A percentile compares a stretch with the other conserved stretches of the same genome.
Evolutionary conservation across 1,140 invertebrate species (phyloP).

Genomic region (Lordiphosa clarofinis): DNA sequence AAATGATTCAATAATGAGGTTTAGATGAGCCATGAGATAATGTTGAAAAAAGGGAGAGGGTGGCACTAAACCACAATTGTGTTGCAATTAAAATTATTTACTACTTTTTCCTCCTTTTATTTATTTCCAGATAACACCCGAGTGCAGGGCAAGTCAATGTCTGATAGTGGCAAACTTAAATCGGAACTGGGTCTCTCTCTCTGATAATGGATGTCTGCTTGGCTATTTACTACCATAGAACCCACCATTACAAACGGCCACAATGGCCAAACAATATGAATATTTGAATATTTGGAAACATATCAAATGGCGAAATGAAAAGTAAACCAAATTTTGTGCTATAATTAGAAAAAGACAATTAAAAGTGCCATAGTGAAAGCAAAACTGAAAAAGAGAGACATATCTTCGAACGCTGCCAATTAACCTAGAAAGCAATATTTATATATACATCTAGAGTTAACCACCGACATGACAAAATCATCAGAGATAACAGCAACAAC

Average conservation of each 20-base stretch:
- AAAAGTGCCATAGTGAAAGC: constrained; percentile 8
- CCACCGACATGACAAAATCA: constrained; percentile 74
- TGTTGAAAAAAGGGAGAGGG: too few relatives aligned
- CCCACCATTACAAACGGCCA: too few relatives aligned
- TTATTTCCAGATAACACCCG: constrained; percentile 57
- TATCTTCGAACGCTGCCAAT: not conserved
- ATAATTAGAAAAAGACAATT: constrained; percentile 3
- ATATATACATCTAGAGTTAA: constrained; percentile 19
- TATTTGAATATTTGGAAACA: constrained; percentile 79
- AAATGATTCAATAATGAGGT: constrained; percentile 73
- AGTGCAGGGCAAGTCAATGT: constrained; percentile 49
- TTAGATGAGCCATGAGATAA: too few relatives aligned
- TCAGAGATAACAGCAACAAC: constrained; percentile 30
- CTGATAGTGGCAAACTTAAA: constrained; percentile 42
- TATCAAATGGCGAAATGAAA: constrained; percentile 78
- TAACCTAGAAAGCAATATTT: constrained; percentile 14
- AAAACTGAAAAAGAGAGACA: not conserved
- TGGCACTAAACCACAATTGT: too few relatives aligned
- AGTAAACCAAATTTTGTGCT: constrained; percentile 30
- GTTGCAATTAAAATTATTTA: constrained; percentile 16
- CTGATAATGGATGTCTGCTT: constrained; percentile 51
- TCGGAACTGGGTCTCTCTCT: constrained; percentile 42
- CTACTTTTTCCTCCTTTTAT: constrained; percentile 22
- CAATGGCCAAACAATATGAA: constrained; percentile 68
- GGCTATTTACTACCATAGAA: too few relatives aligned